phyloP scores from a whole-genome alignment of 2,888 invertebrate species.

The Tetragonisca angustula region DNA sequence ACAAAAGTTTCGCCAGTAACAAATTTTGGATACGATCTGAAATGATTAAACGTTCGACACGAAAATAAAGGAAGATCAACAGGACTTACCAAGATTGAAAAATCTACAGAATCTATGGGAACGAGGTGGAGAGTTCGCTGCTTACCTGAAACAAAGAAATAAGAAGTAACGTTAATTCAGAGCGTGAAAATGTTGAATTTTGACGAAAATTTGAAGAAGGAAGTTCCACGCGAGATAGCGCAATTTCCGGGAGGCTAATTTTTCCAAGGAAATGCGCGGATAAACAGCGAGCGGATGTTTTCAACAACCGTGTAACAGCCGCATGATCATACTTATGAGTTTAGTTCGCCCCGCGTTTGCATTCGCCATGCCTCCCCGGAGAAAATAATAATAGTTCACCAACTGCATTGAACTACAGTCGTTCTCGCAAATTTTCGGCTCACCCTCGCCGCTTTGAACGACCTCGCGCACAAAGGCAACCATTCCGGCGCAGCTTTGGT shows the following conservation, averaged over 20 bases:
- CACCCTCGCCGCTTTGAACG: background rate
- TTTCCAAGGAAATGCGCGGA: background rate
- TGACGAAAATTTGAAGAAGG: background rate
- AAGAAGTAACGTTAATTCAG: background rate
- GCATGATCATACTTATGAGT: slow-evolving; percentile 13
- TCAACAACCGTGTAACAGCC: slow-evolving; percentile 11
- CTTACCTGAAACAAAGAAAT: slow-evolving; percentile 9
- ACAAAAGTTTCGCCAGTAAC: background rate
- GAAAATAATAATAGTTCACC: slow-evolving; percentile 38
- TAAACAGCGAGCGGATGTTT: slow-evolving; percentile 4
- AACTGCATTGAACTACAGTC: slow-evolving; percentile 26
- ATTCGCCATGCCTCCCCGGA: slow-evolving; percentile 8
- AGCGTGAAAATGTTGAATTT: background rate
- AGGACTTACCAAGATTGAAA: slow-evolving; percentile 4
- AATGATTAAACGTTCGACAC: background rate
- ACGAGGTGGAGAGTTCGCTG: no score
- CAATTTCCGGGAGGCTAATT: background rate
- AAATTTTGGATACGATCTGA: background rate
- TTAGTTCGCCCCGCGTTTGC: background rate
- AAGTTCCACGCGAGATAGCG: background rate
- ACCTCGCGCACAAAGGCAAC: background rate
- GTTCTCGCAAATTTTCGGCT: slow-evolving; percentile 29
- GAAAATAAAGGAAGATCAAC: background rate
- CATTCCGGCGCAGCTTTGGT: background rate
- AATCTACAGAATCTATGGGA: background rate